Evolutionary conservation across 2,797 vertebrate genomes (phyloP), one percentile per base, ranked within the genome.

Genomic region (Zalophus californianus): DNA sequence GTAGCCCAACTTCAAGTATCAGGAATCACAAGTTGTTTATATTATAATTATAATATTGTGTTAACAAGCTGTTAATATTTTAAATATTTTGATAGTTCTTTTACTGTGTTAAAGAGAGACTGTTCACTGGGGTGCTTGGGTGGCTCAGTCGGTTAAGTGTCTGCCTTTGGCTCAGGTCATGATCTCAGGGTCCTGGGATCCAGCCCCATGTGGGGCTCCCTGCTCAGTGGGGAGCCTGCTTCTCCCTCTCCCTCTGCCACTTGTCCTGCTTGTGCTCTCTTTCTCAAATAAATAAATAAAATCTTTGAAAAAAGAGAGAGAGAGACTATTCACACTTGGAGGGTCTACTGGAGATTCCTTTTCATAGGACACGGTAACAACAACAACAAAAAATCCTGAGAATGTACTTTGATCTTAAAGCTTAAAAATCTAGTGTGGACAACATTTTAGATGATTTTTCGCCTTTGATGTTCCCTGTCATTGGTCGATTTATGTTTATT

Each of bases 81-180:
- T 92, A 94, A 95, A 93, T 90, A 95, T 94, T 96, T 97, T 90
- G 62, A 60, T 92, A 70, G 58, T 48, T 89, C 48, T 60, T 96
- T 89, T 50, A n/a, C 25, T 60, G 13, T 90, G 50, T 90, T 85
- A 62, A 91, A 89, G 56, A 78, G 66, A 91, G 91, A 66, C 60
- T 70, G 12, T 90, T 85, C 44, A 72, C 84, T 66, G 62, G 62
- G 62, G 7, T 7, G 29, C 29, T 66, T 66, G 62, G 29, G 32
- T n/a, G 62, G 15, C 29, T 32, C 14, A 64, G 14, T 64, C 14
- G 3, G 29, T 64, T 64, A 16, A 64, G 62, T 29, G 0, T 64
- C 29, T 64, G 62, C 62, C 62, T 66, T 16, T 1, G 14, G 62
- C 7, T 32, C 62, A 32, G 62, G 62, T 14, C 62, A 16, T n/a